Base-by-base conservation (phyloP, 1,140 invertebrate species). In the Tetraneura akinire region DNA sequence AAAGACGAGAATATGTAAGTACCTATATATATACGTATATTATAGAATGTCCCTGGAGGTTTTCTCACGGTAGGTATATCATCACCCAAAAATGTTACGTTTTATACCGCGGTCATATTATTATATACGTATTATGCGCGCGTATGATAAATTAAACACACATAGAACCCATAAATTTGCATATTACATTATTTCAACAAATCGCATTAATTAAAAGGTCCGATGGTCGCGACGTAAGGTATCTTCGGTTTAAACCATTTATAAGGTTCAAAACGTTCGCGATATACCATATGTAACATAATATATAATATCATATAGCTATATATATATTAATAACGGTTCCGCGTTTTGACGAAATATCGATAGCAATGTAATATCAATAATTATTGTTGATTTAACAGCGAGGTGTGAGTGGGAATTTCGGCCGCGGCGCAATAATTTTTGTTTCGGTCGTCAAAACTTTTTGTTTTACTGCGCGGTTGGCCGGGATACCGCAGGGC, bases 161-260 rank as follows among this genome's bases (percentile, higher is more conserved):
- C 60, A 64, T 64, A 64, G 29, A 64, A 64, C 60, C 60, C 29
- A 14, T 21, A 18, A 64, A 64, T 64, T 64, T 64, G 42, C 37
- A 68, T 68, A 68, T 68, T 68, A 68, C 64, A 45, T 42, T 68
- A 68, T 42, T 68, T 68, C 37, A 32, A 68, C 37, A 68, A 68
- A 68, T 68, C 64, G n/a, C n/a, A 68, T 68, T 68, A 68, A 64
- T 64, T 68, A 45, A 45, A 68, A 68, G 64, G 64, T 45, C 32
- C 32, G 32, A 68, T 68, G 37, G 37, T 68, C 64, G 37, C 23
- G 64, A 68, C 45, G n/a, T 23, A 68, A 37, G 32, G 3, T 37
- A 37, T 37, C 32, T 37, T n/a, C n/a, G n/a, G n/a, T n/a, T 37
- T 37, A 37, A 37, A 37, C 8, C 3, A 4, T 4, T 8, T 37